Percentiles rank a stretch among this genome's conserved stretches.
phyloP scores from a whole-genome alignment of 2,797 vertebrate genomes.

The Notolepis coatsorum region DNA sequence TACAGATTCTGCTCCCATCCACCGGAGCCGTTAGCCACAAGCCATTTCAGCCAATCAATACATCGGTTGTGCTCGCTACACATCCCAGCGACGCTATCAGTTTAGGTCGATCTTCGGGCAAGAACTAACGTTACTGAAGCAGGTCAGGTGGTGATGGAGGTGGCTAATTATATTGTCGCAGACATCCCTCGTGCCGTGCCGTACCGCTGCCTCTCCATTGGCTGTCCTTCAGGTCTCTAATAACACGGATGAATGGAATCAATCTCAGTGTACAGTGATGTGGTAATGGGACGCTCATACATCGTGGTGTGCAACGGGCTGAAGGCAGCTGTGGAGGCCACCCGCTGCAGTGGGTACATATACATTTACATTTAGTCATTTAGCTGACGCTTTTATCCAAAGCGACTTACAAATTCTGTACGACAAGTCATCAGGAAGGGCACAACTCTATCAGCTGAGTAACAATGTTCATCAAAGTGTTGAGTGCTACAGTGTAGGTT shows the following conservation, averaged over 20 bases:
- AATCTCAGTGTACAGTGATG: constrained; percentile 50
- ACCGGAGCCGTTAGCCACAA: constrained; percentile 48
- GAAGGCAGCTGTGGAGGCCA: constrained; percentile 24
- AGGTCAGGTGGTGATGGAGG: constrained; percentile 69
- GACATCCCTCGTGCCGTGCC: constrained; percentile 42
- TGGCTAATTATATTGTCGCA: constrained; percentile 80
- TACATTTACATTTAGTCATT: too few relatives aligned
- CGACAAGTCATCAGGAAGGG: too few relatives aligned
- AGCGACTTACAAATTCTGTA: too few relatives aligned
- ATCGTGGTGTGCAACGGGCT: constrained; percentile 18
- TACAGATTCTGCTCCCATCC: background rate
- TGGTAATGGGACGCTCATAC: constrained; percentile 54
- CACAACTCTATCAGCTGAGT: too few relatives aligned
- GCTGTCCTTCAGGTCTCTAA: constrained; percentile 68
- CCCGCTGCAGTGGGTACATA: constrained; percentile 1
- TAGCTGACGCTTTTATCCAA: too few relatives aligned
- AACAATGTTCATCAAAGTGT: too few relatives aligned
- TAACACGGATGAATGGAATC: constrained; percentile 74
- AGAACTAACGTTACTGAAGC: constrained; percentile 56
- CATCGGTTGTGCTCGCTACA: constrained; percentile 21
- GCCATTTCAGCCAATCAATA: constrained; percentile 51
- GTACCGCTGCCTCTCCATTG: constrained; percentile 57
- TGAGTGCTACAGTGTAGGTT: too few relatives aligned
- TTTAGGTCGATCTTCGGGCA: constrained; percentile 64
- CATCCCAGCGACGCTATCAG: constrained; percentile 58